Conservation (phyloP, 2,888 invertebrate species). For the Laothoe populi region DNA sequence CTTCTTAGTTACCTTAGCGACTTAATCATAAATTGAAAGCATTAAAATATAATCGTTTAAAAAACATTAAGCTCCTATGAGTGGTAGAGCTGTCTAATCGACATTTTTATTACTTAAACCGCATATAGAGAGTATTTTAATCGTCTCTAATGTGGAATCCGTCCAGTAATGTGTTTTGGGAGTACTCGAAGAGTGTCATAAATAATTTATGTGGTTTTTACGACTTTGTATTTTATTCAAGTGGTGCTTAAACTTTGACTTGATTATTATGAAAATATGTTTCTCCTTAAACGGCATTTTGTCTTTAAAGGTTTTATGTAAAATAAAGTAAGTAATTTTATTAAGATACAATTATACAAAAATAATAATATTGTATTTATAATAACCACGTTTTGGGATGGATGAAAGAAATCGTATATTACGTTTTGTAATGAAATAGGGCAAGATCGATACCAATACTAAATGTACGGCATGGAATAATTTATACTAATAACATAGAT, state of each 20-base stretch:
- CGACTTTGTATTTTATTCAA: conserved; percentile 29
- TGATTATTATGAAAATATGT: conserved; percentile 11
- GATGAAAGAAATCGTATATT: too few species aligned
- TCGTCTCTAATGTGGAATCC: conserved; percentile 42
- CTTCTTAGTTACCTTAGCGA: conserved; percentile 8
- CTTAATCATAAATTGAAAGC: conserved; percentile 15
- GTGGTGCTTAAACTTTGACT: conserved; percentile 16
- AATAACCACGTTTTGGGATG: too few species aligned
- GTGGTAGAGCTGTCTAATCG: conserved; percentile 34
- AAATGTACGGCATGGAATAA: background rate
- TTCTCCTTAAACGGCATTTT: background rate
- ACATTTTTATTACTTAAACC: conserved; percentile 42
- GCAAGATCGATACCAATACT: background rate
- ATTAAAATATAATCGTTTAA: conserved; percentile 24
- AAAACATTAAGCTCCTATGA: conserved; percentile 17
- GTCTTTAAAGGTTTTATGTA: background rate
- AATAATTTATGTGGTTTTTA: conserved; percentile 49
- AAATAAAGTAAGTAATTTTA: too few species aligned
- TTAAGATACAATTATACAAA: too few species aligned
- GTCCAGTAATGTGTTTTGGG: conserved; percentile 43
- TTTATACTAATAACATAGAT: conserved; percentile 16
- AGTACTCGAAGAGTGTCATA: conserved; percentile 43
- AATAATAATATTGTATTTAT: too few species aligned
- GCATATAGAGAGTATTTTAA: conserved; percentile 42
- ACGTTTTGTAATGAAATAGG: too few species aligned